Percentiles rank a stretch among this genome's conserved stretches.
Evolutionary conservation across 2,797 vertebrate genomes (phyloP).

Genomic region (Mionectes olivaceus): DNA sequence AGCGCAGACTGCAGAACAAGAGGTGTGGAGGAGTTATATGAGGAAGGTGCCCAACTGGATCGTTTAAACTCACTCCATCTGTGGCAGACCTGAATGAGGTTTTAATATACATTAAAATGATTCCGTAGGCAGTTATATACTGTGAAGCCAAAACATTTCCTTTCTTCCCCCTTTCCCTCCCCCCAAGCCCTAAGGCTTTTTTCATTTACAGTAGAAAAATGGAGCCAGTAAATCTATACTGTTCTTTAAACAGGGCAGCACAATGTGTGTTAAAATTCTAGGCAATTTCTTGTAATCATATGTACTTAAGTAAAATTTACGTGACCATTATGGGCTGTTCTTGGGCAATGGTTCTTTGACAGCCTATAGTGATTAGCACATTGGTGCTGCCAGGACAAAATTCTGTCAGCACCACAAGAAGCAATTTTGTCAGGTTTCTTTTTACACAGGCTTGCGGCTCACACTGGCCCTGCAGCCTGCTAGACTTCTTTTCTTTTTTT

Average conservation of each 20-base stretch:
- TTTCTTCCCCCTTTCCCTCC: background rate
- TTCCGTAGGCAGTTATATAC: conserved; percentile 23
- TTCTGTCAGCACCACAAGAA: conserved; percentile 67
- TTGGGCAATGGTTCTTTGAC: conserved; percentile 63
- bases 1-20: background rate
- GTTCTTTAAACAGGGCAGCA: conserved; percentile 68
- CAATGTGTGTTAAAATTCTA: conserved; percentile 70
- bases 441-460: conserved; percentile 51
- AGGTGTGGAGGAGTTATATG: background rate
- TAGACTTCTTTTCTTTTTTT: conserved; percentile 1
- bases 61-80: conserved; percentile 11
- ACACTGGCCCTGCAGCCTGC: conserved; percentile 14
- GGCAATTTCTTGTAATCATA: conserved; percentile 77
- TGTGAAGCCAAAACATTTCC: conserved; percentile 56
- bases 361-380: conserved; percentile 63
- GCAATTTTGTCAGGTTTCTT: conserved; percentile 67
- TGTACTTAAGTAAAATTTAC: conserved; percentile 75
- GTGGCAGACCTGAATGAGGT: conserved; percentile 28
- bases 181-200: conserved; percentile 28
- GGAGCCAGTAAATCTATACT: conserved; percentile 67
- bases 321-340: conserved; percentile 60
- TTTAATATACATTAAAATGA: conserved; percentile 42
- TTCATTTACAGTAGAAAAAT: conserved; percentile 42
- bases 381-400: conserved; percentile 48
- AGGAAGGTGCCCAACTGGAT: background rate